Evolutionary conservation across 2,113 vertebrate species (phyloP).

Genomic region (Etia nguti): DNA sequence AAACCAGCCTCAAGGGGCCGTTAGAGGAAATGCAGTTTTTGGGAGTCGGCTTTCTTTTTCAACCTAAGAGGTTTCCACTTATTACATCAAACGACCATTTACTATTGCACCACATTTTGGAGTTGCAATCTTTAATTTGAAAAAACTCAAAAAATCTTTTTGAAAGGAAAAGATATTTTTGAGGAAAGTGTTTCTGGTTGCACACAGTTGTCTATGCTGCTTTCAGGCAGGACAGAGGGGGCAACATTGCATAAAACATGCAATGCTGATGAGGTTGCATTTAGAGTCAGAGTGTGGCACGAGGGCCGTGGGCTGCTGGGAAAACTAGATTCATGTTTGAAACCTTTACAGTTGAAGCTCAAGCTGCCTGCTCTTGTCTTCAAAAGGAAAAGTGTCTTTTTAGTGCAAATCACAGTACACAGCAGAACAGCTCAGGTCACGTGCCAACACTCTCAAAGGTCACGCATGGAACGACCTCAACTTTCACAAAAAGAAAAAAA

Average conservation of each 20-base stretch:
- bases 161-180: slow-evolving; percentile 5
- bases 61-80: neutral
- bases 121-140: slow-evolving; percentile 24
- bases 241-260: slow-evolving; percentile 54
- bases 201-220: slow-evolving; percentile 38
- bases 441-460: slow-evolving; percentile 7
- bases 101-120: neutral
- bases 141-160: slow-evolving; percentile 16
- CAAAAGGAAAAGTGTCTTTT: slow-evolving; percentile 46
- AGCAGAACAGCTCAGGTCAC: neutral
- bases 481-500: slow-evolving; percentile 8
- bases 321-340: slow-evolving; percentile 28
- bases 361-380: slow-evolving; percentile 14
- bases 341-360: slow-evolving; percentile 28
- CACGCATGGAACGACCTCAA: neutral
- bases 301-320: slow-evolving; percentile 1
- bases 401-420: slow-evolving; percentile 49
- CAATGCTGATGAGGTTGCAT: slow-evolving; percentile 49
- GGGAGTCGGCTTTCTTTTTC: neutral
- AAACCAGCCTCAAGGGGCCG: neutral
- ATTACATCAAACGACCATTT: neutral
- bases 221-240: slow-evolving; percentile 47
- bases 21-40: neutral
- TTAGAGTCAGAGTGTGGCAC: slow-evolving; percentile 31
- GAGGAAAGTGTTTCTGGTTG: slow-evolving; percentile 28